phyloP scores from a whole-genome alignment of 2,797 vertebrate species.

The Thamnophis elegans region DNA sequence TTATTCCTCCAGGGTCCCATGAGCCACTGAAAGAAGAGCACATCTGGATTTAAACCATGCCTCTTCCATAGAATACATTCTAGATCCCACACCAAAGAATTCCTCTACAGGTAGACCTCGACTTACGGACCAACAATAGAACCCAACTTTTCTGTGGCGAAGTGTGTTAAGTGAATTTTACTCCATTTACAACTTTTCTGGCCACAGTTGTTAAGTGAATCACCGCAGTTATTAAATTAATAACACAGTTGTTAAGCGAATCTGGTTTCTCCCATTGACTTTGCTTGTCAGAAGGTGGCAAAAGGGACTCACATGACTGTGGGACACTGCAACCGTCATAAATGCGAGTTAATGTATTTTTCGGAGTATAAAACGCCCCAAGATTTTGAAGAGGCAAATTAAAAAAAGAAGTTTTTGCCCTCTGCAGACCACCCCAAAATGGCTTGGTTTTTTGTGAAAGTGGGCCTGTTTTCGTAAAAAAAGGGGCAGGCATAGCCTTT shows the following conservation, averaged over 20 bases:
- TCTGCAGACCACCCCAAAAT: too few relatives aligned
- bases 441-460: too few relatives aligned
- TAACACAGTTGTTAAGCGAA: neutral
- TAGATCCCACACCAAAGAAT: neutral
- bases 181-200: neutral
- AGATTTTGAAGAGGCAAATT: too few relatives aligned
- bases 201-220: neutral
- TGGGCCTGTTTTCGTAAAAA: too few relatives aligned
- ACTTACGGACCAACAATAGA: neutral
- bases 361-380: too few relatives aligned
- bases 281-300: neutral
- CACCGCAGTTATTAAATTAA: neutral
- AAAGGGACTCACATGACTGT: neutral
- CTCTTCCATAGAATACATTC: neutral
- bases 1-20: neutral
- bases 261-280: neutral
- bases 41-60: neutral
- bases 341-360: neutral
- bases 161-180: neutral
- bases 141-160: neutral
- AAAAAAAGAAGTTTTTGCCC: too few relatives aligned
- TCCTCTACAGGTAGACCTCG: neutral
- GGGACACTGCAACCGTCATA: neutral
- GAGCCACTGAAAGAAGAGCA: neutral
- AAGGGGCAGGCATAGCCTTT: too few relatives aligned